These are phyloP conservation scores for Pseudachorutes palmiensis DNA, from an alignment of 1,140 invertebrate genomes.

Conservation along the genomic window DNA sequence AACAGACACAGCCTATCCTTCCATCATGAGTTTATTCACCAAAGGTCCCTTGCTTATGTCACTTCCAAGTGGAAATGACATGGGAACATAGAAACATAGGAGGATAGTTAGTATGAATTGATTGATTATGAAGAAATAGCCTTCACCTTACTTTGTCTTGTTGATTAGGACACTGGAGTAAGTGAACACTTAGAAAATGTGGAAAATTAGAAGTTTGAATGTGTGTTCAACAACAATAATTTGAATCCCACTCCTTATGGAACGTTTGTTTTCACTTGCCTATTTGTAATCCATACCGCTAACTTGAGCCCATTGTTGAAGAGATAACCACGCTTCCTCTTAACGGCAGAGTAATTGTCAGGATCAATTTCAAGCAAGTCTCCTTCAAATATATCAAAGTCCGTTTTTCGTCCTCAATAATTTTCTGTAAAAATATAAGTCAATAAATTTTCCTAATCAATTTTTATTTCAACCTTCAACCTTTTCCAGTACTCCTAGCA, in stretches of 20 bases:
- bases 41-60: too few species aligned
- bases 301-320: constrained; percentile 78
- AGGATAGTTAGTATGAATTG: constrained; percentile 1
- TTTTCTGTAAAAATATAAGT: constrained; percentile 47
- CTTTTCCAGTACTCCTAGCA: constrained; percentile 73
- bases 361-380: constrained; percentile 82
- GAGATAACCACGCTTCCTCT: constrained; percentile 83
- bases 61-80: not conserved
- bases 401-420: constrained; percentile 64
- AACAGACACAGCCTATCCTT: too few species aligned
- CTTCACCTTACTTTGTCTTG: constrained; percentile 55
- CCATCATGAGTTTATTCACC: too few species aligned
- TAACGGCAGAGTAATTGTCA: constrained; percentile 72
- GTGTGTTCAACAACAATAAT: constrained; percentile 84
- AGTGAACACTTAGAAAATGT: constrained; percentile 84
- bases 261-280: constrained; percentile 53
- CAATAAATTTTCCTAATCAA: not conserved
- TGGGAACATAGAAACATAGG: not conserved
- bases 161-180: constrained; percentile 81
- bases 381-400: constrained; percentile 76
- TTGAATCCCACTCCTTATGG: too few species aligned
- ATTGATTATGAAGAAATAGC: not conserved
- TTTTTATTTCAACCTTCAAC: constrained; percentile 70
- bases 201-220: constrained; percentile 88
- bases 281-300: constrained; percentile 62